Evolutionary conservation across 1,140 invertebrate species (phyloP).

Genomic region (Sinella curviseta): DNA sequence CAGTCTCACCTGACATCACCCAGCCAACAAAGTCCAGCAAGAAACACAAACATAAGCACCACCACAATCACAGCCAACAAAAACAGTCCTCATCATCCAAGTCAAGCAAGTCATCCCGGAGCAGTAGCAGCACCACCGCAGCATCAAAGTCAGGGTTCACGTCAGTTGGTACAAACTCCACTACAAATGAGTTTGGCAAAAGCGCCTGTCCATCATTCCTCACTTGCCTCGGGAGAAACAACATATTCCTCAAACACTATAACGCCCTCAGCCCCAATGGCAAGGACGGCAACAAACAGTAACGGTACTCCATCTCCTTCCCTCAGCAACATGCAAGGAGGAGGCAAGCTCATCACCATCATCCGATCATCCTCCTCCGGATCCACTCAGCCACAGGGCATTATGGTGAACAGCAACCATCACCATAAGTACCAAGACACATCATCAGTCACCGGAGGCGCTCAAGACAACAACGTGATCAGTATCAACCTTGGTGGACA

Average conservation of each 20-base stretch:
- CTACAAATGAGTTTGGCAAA: not conserved
- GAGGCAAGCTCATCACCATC: not conserved
- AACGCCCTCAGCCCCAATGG: not conserved
- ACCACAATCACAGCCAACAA: no score
- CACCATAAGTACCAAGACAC: not conserved
- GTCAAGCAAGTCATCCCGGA: not conserved
- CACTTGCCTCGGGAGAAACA: not conserved
- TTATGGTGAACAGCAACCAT: not conserved
- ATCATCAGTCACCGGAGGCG: not conserved
- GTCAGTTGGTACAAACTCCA: not conserved
- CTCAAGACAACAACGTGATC: not conserved
- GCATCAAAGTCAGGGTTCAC: not conserved
- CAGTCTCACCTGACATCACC: not conserved
- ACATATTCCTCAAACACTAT: not conserved
- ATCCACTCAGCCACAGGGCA: not conserved
- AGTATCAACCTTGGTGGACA: not conserved
- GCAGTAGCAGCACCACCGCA: not conserved
- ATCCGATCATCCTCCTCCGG: not conserved
- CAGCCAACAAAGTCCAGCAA: not conserved
- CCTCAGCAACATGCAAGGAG: not conserved
- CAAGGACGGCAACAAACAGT: not conserved
- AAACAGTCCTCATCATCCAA: no score
- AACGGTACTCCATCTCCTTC: not conserved
- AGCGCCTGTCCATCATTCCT: not conserved
- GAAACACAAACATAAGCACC: not conserved